Base-by-base conservation (phyloP, 2,113 vertebrate genomes). In the Ariopsis seemanni region DNA sequence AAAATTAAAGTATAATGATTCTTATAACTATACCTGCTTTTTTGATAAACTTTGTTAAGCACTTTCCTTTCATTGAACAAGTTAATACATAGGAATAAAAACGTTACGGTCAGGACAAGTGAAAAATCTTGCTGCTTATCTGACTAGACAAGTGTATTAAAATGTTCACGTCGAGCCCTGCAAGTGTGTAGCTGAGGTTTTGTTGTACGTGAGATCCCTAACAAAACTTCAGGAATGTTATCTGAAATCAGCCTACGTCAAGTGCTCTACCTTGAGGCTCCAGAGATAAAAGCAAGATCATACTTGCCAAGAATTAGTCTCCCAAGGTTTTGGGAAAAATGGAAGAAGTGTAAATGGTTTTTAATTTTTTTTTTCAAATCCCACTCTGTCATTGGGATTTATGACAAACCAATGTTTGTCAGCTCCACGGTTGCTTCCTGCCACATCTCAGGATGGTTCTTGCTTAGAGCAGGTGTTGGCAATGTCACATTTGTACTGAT, bases 141-240 rank as follows among this genome's bases (percentile, higher is more conserved):
- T 4, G 42, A 42, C 42, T 42, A 42, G 42, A 42, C 42, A 42
- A 42, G 42, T 42, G 42, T 4, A 42, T 42, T 42, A 42, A 42
- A 42, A 42, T 4, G 42, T 42, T 42, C 42, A 42, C 42, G 3
- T 42, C 42, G 42, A 42, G 4, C 42, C 42, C 42, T 42, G 42
- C 42, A 0, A 20, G 20, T 50, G 48, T 52, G 20, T 22, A 27
- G 2, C 25, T 20, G 53, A 18, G 14, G 53, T 15, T 78, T 17
- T 42, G 53, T 62, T 82, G 10, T 8, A 82, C 30, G 25, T 58
- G n/a, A 18, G 18, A 80, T 58, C 53, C 30, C 17, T 80, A 20
- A 20, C 15, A 58, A 80, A 80, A 80, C 17, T 20, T 60, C 17
- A 81, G 79, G 60, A 82, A 82, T 82, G 62, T 83, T 53, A 83